Evolutionary conservation across 2,888 invertebrate species (phyloP).

Genomic region (Sinodicranocentrus sp.): DNA sequence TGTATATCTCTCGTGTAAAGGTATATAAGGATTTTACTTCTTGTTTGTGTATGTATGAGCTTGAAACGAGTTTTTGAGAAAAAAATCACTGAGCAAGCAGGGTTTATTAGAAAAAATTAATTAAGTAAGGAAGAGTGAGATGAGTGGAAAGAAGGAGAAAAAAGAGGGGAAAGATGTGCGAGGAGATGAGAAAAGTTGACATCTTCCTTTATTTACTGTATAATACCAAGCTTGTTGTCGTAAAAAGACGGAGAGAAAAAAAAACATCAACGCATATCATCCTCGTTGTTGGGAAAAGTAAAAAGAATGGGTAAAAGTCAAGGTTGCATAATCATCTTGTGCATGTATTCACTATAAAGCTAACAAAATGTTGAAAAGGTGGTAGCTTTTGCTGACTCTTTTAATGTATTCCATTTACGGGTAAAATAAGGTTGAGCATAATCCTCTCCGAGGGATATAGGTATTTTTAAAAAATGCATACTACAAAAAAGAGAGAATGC

Average conservation of each 20-base stretch:
- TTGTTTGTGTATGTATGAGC: constrained; percentile 10
- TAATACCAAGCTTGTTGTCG: constrained; percentile 43
- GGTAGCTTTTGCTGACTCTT: no score
- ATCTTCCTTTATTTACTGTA: constrained; percentile 61
- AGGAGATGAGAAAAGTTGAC: constrained; percentile 64
- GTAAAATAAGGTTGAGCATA: no score
- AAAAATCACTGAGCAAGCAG: constrained; percentile 55
- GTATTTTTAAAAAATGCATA: no score
- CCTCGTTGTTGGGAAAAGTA: not conserved
- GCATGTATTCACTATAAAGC: not conserved
- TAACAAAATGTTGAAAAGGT: no score
- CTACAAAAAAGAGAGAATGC: no score
- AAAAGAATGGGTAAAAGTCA: constrained; percentile 9
- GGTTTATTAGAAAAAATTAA: constrained; percentile 74
- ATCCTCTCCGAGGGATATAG: no score
- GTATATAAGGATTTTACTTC: not conserved
- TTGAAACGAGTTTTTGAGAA: constrained; percentile 45
- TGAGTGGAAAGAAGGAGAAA: constrained; percentile 38
- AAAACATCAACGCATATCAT: constrained; percentile 11
- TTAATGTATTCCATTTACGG: no score
- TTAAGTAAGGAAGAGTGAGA: constrained; percentile 69
- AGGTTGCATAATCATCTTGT: constrained; percentile 26
- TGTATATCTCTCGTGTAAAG: not conserved
- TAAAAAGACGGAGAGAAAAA: constrained; percentile 49
- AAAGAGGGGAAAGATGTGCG: constrained; percentile 56